Conservation (phyloP, 2,113 vertebrate genomes). For the Chionis minor region DNA sequence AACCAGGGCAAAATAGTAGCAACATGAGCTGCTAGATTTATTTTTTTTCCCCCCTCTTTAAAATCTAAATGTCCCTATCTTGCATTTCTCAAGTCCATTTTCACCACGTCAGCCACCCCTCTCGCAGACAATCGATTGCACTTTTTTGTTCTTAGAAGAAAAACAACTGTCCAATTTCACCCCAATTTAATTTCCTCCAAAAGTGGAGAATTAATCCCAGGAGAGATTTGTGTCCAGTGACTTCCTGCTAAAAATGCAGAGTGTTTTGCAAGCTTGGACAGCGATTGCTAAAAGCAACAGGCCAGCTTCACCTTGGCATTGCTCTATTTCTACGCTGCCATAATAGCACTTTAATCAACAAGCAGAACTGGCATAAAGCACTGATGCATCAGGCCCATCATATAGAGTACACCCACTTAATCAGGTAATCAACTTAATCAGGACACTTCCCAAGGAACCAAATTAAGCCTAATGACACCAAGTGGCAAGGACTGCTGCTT, state of each 20-base stretch:
- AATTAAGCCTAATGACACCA: slow-evolving; percentile 74
- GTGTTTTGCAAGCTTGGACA: slow-evolving; percentile 5
- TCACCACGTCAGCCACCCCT: background rate
- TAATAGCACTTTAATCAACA: slow-evolving; percentile 50
- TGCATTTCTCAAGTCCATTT: background rate
- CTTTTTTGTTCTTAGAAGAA: background rate
- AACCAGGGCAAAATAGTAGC: background rate
- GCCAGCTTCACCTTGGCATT: slow-evolving; percentile 42
- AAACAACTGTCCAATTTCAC: background rate
- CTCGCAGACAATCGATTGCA: background rate
- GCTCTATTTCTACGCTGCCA: background rate
- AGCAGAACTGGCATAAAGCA: slow-evolving; percentile 44
- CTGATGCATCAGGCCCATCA: slow-evolving; percentile 55
- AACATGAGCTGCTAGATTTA: background rate
- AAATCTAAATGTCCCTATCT: background rate
- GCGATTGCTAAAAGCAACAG: background rate
- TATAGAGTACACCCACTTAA: slow-evolving; percentile 67
- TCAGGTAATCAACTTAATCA: slow-evolving; percentile 76
- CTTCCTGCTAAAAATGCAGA: background rate
- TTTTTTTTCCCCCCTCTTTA: background rate
- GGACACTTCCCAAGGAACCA: slow-evolving; percentile 75
- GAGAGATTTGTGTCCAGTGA: background rate
- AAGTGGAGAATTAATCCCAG: background rate
- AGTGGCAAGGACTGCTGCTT: slow-evolving; percentile 71
- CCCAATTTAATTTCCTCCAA: background rate